phyloP scores from a whole-genome alignment of 1,140 invertebrate genomes.

The Euschistus heros region DNA sequence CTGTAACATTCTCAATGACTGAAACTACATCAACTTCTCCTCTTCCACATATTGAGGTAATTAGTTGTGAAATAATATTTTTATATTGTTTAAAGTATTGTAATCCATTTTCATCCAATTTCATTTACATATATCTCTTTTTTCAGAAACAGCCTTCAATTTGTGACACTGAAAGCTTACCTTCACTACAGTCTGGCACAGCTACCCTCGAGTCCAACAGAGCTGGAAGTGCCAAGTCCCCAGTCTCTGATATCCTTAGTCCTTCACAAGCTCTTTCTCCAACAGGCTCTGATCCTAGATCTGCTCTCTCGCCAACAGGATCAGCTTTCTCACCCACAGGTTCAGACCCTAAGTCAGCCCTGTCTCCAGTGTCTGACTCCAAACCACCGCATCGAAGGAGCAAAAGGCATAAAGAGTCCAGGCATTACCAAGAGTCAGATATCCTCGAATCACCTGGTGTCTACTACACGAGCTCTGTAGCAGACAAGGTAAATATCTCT shows the following conservation, averaged over 20 bases:
- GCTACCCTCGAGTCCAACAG: conserved; percentile 23
- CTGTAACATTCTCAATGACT: conserved; percentile 68
- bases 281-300: not conserved
- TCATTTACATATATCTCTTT: not conserved
- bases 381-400: conserved; percentile 35
- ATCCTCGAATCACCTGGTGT: conserved; percentile 68
- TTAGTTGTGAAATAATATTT: conserved; percentile 9
- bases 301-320: conserved; percentile 33
- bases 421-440: conserved; percentile 66
- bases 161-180: conserved; percentile 27
- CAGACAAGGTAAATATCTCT: conserved; percentile 54
- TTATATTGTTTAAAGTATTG: not conserved
- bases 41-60: conserved; percentile 30
- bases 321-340: conserved; percentile 34
- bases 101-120: not conserved
- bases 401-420: conserved; percentile 38
- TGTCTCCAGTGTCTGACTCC: conserved; percentile 33
- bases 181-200: conserved; percentile 23
- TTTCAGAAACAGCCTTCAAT: conserved; percentile 13
- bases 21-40: conserved; percentile 32
- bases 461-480: conserved; percentile 74
- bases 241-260: conserved; percentile 14
- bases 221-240: conserved; percentile 15
- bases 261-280: not conserved
- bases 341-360: conserved; percentile 27